phyloP scores from a whole-genome alignment of 1,140 invertebrate genomes.

The Pissodes strobi region DNA sequence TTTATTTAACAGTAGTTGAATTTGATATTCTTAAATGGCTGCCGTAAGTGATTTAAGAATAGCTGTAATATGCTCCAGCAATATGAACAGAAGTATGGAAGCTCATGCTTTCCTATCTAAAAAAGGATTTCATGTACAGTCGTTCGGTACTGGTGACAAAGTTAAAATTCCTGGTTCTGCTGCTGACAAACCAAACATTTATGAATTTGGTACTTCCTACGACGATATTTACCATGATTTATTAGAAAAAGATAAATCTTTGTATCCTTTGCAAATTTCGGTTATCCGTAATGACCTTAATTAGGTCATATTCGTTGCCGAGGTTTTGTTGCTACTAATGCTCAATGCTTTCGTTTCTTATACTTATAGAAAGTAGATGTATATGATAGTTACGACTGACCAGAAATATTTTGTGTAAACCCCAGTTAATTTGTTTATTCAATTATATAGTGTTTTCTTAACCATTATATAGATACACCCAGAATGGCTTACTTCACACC shows the following conservation, averaged over 20 bases:
- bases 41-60: slow-evolving; percentile 68
- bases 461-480: slow-evolving; percentile 96
- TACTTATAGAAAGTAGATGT: no score
- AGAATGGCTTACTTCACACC: slow-evolving; percentile 99
- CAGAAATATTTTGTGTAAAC: no score
- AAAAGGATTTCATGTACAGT: slow-evolving; percentile 95
- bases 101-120: slow-evolving; percentile 96
- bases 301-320: no score
- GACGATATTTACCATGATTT: slow-evolving; percentile 98
- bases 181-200: slow-evolving; percentile 95
- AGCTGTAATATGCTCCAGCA: slow-evolving; percentile 97
- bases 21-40: slow-evolving; percentile 36
- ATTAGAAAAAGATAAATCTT: slow-evolving; percentile 81
- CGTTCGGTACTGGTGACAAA: slow-evolving; percentile 97
- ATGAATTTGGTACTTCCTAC: slow-evolving; percentile 96
- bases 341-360: no score
- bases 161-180: slow-evolving; percentile 96
- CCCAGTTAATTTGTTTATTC: no score
- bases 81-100: slow-evolving; percentile 99
- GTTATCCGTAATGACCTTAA: no score
- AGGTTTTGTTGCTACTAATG: no score
- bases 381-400: no score
- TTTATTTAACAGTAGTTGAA: no score
- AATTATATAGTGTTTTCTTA: no score
- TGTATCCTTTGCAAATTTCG: no score